Conservation (phyloP, 2,888 invertebrate genomes). For the Phymatocera aterrima region DNA sequence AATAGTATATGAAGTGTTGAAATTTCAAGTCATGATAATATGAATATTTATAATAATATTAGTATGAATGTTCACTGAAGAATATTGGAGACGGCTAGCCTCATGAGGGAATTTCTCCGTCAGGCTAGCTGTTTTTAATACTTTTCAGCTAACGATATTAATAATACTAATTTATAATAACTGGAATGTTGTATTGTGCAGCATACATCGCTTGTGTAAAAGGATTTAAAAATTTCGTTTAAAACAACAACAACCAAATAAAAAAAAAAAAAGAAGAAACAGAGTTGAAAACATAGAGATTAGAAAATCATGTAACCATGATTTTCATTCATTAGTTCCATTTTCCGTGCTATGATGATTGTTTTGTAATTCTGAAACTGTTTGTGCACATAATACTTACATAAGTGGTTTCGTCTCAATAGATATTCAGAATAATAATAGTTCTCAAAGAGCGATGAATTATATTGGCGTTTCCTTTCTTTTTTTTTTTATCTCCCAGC, state of each 20-base stretch:
- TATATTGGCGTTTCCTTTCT: neutral
- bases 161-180: neutral
- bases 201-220: conserved; percentile 6
- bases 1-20: conserved; percentile 45
- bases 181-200: conserved; percentile 7
- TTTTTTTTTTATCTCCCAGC: conserved; percentile 3
- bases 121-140: no score
- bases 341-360: neutral
- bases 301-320: neutral
- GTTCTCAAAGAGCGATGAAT: neutral
- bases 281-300: neutral
- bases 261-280: neutral
- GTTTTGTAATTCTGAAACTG: neutral
- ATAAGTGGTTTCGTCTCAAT: no score
- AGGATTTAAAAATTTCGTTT: conserved; percentile 3
- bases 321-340: neutral
- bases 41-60: conserved; percentile 5
- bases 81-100: no score
- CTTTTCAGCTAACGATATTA: no score
- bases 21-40: conserved; percentile 32
- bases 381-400: conserved; percentile 28
- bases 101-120: no score
- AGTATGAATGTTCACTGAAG: no score
- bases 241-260: no score
- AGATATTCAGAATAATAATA: conserved; percentile 12